A percentile compares a stretch with the other conserved stretches of the same genome.
Evolutionary conservation across 64 coral and sea anemone genomes (phyloP).

Genomic region (Montipora efflorescens): DNA sequence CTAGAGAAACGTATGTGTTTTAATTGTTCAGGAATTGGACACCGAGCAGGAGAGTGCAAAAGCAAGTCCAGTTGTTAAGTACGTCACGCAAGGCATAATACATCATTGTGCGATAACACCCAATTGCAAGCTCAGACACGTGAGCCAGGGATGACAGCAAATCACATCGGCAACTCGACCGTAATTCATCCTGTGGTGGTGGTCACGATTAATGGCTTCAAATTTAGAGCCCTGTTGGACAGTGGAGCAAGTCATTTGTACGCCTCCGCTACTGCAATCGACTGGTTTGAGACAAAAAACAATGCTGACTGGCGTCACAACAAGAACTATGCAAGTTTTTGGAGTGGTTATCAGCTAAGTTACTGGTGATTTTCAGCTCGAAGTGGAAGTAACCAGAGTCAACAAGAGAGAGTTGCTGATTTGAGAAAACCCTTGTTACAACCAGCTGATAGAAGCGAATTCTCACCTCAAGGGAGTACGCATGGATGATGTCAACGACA

Average conservation of each 20-base stretch:
- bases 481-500: too few species aligned
- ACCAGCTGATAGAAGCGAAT: slow-evolving; percentile 30
- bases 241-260: slow-evolving; percentile 49
- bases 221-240: slow-evolving; percentile 74
- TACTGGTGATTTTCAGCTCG: slow-evolving; percentile 50
- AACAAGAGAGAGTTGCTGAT: slow-evolving; percentile 50
- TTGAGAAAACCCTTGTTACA: slow-evolving; percentile 72
- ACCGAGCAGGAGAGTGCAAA: background rate
- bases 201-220: slow-evolving; percentile 55
- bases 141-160: slow-evolving; percentile 70
- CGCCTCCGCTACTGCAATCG: too few species aligned
- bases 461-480: slow-evolving; percentile 14
- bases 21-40: background rate
- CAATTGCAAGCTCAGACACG: background rate
- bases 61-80: background rate
- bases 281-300: slow-evolving; percentile 58
- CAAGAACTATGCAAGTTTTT: slow-evolving; percentile 8
- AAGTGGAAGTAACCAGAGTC: slow-evolving; percentile 66
- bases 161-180: slow-evolving; percentile 45
- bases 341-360: too few species aligned
- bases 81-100: background rate
- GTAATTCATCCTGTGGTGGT: slow-evolving; percentile 80
- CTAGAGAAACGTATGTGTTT: background rate
- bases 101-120: background rate
- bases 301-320: slow-evolving; percentile 69